These are phyloP conservation scores for Pyrrhia umbra DNA, from an alignment of 2,888 invertebrate genomes.

Conservation along the genomic window DNA sequence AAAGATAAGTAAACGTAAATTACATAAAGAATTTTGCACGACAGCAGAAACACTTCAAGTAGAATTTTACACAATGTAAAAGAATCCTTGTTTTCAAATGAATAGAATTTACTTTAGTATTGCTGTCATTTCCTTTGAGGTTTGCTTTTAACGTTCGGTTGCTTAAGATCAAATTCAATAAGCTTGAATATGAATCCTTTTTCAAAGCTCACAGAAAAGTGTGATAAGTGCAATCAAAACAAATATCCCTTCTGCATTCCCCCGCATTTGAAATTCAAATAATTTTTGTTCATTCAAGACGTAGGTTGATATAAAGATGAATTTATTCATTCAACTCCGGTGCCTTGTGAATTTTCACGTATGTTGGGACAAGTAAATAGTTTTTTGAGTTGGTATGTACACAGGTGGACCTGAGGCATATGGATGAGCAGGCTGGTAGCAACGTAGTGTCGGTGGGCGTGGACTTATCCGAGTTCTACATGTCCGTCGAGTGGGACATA, in stretches of 20 bases:
- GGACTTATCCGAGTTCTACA: slow-evolving; percentile 99
- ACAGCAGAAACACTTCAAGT: slow-evolving; percentile 17
- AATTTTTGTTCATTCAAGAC: slow-evolving; percentile 45
- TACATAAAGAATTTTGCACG: slow-evolving; percentile 7
- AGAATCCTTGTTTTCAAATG: background rate
- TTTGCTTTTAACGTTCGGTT: slow-evolving; percentile 7
- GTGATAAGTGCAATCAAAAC: slow-evolving; percentile 49
- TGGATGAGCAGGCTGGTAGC: slow-evolving; percentile 97
- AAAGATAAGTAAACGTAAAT: slow-evolving; percentile 51
- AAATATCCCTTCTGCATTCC: slow-evolving; percentile 36
- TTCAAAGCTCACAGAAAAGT: slow-evolving; percentile 26
- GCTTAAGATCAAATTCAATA: slow-evolving; percentile 22
- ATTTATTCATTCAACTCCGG: slow-evolving; percentile 56
- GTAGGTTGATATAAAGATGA: slow-evolving; percentile 38
- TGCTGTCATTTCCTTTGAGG: slow-evolving; percentile 14
- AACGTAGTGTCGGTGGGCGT: slow-evolving; percentile 98
- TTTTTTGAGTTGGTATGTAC: slow-evolving; percentile 70
- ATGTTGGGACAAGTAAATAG: slow-evolving; percentile 56
- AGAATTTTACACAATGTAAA: slow-evolving; percentile 15
- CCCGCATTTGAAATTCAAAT: slow-evolving; percentile 51
- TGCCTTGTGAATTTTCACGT: slow-evolving; percentile 47
- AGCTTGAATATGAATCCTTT: slow-evolving; percentile 19
- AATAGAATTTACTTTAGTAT: background rate
- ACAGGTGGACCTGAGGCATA: slow-evolving; percentile 97
- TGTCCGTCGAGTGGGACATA: slow-evolving; percentile 99